Base-by-base conservation (phyloP, 2,797 vertebrate species). In the Sarcophilus harrisii region DNA sequence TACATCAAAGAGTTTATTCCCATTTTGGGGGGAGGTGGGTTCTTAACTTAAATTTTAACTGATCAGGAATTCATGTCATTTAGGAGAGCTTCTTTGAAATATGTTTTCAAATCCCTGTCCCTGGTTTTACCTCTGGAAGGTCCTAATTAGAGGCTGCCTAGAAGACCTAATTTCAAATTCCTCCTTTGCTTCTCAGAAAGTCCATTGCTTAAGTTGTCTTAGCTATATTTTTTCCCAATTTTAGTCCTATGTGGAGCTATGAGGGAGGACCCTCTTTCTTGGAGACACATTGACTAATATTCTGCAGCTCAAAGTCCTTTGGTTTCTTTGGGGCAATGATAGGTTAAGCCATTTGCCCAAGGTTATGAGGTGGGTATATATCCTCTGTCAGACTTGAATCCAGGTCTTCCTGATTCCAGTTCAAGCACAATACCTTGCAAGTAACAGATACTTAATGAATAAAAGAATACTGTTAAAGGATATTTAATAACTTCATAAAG, bases 1-100 rank as follows among this genome's bases (percentile, higher is more conserved):
- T 94, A 98, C 96, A 97, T 97, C 97, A 97, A 97, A 98, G 97
- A 98, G 97, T 98, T 97, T 97, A 98, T 98, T 98, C 97, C 58
- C 94, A 97, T 97, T 96, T 97, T 97, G 98, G 95, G 54, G 96
- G 96, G 95, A 49, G 96, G 95, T 97, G 97, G 97, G 95, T 94
- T 96, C 94, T 96, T 93, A 94, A 60, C 9, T 4, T 92, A 97
- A 97, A 98, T 98, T 62, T 92, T 97, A 96, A 98, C 93, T 58
- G 96, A 94, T 29, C 5, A 16, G 95, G 93, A n/a, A 57, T n/a
- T 1, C 38, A 57, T 57, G 24, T 16, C 94, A 89, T 57, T 73
- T 0, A 96, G 92, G 58, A 93, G 60, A 95, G 93, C 73, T 94
- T 81, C 8, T 92, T 96, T 96, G 93, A 58, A 9, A 14, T 32